Conservation (phyloP, 2,888 invertebrate species). For the Macropis europaea region DNA sequence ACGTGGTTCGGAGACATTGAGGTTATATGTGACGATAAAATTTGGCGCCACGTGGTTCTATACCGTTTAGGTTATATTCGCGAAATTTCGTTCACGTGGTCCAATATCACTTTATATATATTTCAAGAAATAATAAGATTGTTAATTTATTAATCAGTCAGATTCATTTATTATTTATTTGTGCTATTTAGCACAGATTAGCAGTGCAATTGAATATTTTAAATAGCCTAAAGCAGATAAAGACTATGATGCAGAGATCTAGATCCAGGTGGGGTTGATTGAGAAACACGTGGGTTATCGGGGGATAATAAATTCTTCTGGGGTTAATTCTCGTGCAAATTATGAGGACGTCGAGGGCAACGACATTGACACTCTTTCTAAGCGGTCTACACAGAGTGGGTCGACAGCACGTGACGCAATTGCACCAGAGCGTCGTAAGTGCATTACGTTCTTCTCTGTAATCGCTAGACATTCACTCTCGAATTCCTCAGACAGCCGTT, state of each 20-base stretch:
- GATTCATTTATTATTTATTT: neutral
- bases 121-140: no score
- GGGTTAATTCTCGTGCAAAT: constrained; percentile 2
- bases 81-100: neutral
- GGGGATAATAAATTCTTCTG: no score
- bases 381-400: constrained; percentile 15
- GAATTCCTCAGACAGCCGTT: constrained; percentile 19
- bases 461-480: constrained; percentile 34
- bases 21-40: no score
- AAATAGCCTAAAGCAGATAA: no score
- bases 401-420: constrained; percentile 36
- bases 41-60: no score
- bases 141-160: no score
- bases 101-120: neutral
- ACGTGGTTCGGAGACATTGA: no score
- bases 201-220: no score
- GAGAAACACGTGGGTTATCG: no score
- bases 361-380: constrained; percentile 56
- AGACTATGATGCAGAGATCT: neutral
- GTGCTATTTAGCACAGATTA: no score
- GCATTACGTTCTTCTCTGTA: constrained; percentile 31
- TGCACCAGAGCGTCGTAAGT: constrained; percentile 34
- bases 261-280: neutral
- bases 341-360: constrained; percentile 43
- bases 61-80: no score